Evolutionary conservation across 2,113 vertebrate genomes (phyloP).

Genomic region (Brachirus orientalis): DNA sequence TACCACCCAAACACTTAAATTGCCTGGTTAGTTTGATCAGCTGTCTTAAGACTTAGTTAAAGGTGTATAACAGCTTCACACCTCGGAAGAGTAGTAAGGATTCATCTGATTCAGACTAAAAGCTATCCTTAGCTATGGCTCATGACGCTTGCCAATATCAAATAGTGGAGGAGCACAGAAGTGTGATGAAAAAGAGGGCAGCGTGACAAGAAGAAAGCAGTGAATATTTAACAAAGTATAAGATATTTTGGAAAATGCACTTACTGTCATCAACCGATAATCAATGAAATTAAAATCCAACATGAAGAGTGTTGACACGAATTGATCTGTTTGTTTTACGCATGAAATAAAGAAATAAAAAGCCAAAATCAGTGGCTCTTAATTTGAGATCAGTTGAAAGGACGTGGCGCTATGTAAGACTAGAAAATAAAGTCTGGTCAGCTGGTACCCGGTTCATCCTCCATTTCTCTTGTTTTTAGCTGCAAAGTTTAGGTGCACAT

Average conservation of each 20-base stretch:
- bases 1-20: neutral
- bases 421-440: no score
- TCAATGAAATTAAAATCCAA: neutral
- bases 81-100: slow-evolving; percentile 62
- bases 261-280: no score
- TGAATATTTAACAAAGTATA: no score
- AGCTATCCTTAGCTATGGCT: slow-evolving; percentile 22
- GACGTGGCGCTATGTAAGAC: no score
- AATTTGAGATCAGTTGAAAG: no score
- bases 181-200: slow-evolving; percentile 26
- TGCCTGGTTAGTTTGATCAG: slow-evolving; percentile 54
- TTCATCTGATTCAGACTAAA: slow-evolving; percentile 56
- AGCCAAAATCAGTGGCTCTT: no score
- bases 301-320: neutral
- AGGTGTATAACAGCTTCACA: slow-evolving; percentile 54
- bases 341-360: no score
- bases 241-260: no score
- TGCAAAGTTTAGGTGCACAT: no score
- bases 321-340: no score
- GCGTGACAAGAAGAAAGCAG: neutral
- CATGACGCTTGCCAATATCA: slow-evolving; percentile 23
- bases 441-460: no score
- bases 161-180: slow-evolving; percentile 8
- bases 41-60: slow-evolving; percentile 42
- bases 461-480: no score